These are phyloP conservation scores for Eurytoma californica DNA, from an alignment of 2,888 invertebrate species.

Conservation along the genomic window DNA sequence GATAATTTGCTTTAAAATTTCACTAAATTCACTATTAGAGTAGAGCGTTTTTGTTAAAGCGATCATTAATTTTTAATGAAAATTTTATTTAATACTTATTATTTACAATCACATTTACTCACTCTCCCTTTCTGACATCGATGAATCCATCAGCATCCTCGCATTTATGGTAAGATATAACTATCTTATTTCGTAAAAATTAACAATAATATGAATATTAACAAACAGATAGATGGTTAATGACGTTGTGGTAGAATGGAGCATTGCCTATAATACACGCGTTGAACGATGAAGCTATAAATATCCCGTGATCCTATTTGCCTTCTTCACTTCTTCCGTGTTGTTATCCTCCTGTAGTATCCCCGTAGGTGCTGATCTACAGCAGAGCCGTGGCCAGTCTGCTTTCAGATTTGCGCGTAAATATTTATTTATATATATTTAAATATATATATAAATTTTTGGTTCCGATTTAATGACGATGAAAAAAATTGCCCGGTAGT, in stretches of 20 bases:
- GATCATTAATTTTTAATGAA: slow-evolving; percentile 19
- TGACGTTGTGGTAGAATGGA: slow-evolving; percentile 25
- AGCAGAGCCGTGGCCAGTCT: background rate
- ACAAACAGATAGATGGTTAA: slow-evolving; percentile 48
- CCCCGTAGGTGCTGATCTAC: too few species aligned
- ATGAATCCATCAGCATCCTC: slow-evolving; percentile 46
- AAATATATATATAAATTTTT: too few species aligned
- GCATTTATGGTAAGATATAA: slow-evolving; percentile 32
- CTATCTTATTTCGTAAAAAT: slow-evolving; percentile 41
- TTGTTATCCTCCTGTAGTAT: background rate
- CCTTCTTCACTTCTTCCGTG: slow-evolving; percentile 25
- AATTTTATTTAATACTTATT: slow-evolving; percentile 20
- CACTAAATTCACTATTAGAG: slow-evolving; percentile 36
- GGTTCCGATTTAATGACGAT: background rate
- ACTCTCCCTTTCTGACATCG: slow-evolving; percentile 46
- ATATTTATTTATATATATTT: slow-evolving; percentile 27
- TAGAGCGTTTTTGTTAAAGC: slow-evolving; percentile 13
- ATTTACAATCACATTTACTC: slow-evolving; percentile 44
- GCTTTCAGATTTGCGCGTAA: slow-evolving; percentile 18
- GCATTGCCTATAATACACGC: slow-evolving; percentile 5
- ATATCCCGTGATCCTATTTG: slow-evolving; percentile 24
- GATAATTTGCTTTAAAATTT: slow-evolving; percentile 43
- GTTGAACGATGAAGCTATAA: slow-evolving; percentile 16
- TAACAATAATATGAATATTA: slow-evolving; percentile 39
- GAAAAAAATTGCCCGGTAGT: slow-evolving; percentile 14